Percentiles rank a stretch among this genome's conserved stretches.
Evolutionary conservation across 2,797 vertebrate species (phyloP).

Genomic region (Coranthus polyacanthus): DNA sequence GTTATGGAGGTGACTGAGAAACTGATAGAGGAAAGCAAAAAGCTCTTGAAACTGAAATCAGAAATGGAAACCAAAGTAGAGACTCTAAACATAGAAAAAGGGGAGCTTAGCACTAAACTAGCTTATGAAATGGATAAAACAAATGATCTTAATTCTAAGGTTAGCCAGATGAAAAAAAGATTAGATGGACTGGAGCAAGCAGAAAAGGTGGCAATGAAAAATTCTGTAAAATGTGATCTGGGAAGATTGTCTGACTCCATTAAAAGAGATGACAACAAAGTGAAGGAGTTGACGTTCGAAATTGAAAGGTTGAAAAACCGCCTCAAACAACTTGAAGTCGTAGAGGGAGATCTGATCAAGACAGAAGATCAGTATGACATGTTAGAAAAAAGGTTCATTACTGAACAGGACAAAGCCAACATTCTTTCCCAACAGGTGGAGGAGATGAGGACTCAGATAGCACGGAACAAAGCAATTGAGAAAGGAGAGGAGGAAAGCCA

Average conservation of each 20-base stretch:
- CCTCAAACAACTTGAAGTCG: constrained; percentile 94
- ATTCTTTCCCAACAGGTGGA: constrained; percentile 94
- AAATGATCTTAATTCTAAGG: constrained; percentile 88
- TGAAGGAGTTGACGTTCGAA: constrained; percentile 92
- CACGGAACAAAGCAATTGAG: constrained; percentile 92
- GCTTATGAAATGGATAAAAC: constrained; percentile 89
- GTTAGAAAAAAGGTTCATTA: constrained; percentile 93
- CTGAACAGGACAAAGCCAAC: constrained; percentile 94
- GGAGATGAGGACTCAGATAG: constrained; percentile 94
- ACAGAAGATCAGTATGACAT: constrained; percentile 97
- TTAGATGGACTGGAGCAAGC: constrained; percentile 91
- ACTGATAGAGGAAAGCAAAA: constrained; percentile 98
- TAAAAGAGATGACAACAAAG: constrained; percentile 89
- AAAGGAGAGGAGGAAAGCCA: constrained; percentile 92
- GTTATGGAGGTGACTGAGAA: constrained; percentile 98
- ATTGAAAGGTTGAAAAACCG: constrained; percentile 93
- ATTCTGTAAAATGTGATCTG: constrained; percentile 81
- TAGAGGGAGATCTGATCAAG: constrained; percentile 96
- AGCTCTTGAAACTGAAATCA: constrained; percentile 94
- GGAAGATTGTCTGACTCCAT: constrained; percentile 72
- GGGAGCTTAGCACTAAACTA: constrained; percentile 88
- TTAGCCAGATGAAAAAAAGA: constrained; percentile 90
- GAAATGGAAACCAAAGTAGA: constrained; percentile 97
- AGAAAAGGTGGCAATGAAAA: constrained; percentile 86
- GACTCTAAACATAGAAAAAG: constrained; percentile 89